Percentiles rank a stretch among this genome's conserved stretches.
Conservation (phyloP, 2,797 vertebrate genomes). For the Amphiprion clarkii region DNA sequence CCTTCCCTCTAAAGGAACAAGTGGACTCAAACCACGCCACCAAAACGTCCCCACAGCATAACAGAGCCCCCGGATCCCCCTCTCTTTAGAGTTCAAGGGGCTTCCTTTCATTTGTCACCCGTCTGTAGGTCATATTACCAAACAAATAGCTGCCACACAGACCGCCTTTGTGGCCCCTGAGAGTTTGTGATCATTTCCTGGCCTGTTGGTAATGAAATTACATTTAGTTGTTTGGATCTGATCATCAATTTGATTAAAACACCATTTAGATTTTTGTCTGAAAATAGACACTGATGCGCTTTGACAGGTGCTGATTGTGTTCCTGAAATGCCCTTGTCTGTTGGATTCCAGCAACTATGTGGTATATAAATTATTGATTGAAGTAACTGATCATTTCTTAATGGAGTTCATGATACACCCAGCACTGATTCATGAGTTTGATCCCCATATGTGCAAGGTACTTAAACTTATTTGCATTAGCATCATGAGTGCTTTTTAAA, state of each 20-base stretch:
- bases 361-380: neutral
- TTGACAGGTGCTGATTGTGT: neutral
- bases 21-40: no score
- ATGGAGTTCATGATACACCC: neutral
- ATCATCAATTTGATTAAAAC: neutral
- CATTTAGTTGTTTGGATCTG: neutral
- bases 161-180: no score
- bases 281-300: neutral
- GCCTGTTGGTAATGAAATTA: neutral
- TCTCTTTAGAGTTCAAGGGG: no score
- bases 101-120: no score
- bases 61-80: no score
- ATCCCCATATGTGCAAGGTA: neutral
- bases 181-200: no score
- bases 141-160: no score
- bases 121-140: no score
- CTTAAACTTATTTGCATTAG: neutral
- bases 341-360: no score
- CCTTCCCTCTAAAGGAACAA: no score
- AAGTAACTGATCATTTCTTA: neutral
- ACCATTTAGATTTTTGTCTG: no score
- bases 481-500: neutral
- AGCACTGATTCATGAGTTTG: neutral
- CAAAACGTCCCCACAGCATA: no score
- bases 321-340: neutral